Conservation (phyloP, 2,888 invertebrate genomes). For the Drosophila falleni region DNA sequence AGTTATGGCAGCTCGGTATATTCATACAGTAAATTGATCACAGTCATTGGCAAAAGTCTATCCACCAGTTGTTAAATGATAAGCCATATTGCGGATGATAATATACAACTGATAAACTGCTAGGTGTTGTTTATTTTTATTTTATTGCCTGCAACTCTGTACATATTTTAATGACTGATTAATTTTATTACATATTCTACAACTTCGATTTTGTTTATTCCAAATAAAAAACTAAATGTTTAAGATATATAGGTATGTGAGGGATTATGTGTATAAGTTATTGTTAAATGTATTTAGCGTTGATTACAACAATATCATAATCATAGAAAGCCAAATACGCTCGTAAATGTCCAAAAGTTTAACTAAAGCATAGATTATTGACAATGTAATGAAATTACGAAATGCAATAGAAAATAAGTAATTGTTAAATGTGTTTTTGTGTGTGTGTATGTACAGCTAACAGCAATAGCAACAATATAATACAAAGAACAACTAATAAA, state of each 20-base stretch:
- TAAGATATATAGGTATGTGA: slow-evolving; percentile 19
- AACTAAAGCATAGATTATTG: slow-evolving; percentile 41
- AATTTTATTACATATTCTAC: slow-evolving; percentile 28
- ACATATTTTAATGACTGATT: slow-evolving; percentile 58
- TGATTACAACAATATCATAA: slow-evolving; percentile 22
- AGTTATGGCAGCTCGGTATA: slow-evolving; percentile 52
- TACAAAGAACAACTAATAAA: slow-evolving; percentile 14
- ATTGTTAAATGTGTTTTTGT: slow-evolving; percentile 51
- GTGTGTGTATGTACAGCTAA: slow-evolving; percentile 28
- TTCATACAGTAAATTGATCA: slow-evolving; percentile 35
- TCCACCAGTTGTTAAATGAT: slow-evolving; percentile 24
- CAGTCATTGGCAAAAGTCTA: slow-evolving; percentile 41
- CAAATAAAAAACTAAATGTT: slow-evolving; percentile 20
- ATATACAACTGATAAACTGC: slow-evolving; percentile 22
- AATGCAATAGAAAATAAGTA: slow-evolving; percentile 23
- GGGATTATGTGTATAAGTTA: slow-evolving; percentile 14
- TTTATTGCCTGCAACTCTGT: slow-evolving; percentile 30
- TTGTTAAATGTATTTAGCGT: slow-evolving; percentile 29
- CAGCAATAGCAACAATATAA: slow-evolving; percentile 20
- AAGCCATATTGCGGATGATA: slow-evolving; percentile 18
- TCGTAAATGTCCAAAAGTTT: slow-evolving; percentile 67
- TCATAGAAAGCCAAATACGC: slow-evolving; percentile 52
- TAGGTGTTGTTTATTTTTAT: slow-evolving; percentile 8
- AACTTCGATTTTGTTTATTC: slow-evolving; percentile 15
- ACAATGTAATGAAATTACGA: slow-evolving; percentile 51